Conservation (phyloP, 2,113 vertebrate genomes). For the Silurus meridionalis region DNA sequence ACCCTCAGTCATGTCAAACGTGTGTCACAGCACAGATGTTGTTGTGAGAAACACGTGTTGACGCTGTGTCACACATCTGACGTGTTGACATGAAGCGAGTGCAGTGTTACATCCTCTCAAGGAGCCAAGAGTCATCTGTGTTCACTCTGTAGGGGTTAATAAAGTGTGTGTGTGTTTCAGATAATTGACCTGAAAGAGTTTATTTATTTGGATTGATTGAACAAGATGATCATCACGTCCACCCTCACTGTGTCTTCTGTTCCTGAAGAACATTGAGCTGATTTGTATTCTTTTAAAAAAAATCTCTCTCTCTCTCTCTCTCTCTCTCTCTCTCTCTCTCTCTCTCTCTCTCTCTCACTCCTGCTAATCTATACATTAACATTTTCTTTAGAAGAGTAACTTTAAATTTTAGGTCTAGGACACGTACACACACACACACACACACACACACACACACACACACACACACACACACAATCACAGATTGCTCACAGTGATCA, state of each 20-base stretch:
- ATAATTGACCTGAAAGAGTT: background rate
- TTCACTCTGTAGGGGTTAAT: background rate
- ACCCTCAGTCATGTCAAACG: background rate
- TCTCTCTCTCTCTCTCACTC: background rate
- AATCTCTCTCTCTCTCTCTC: background rate
- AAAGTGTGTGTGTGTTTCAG: background rate
- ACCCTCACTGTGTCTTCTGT: background rate
- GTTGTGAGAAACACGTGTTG: background rate
- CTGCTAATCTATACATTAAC: too few species aligned
- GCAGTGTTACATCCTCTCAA: constrained; percentile 1
- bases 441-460: too few species aligned
- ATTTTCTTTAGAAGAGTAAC: too few species aligned
- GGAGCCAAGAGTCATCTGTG: background rate
- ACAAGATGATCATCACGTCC: background rate
- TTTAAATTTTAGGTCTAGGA: too few species aligned
- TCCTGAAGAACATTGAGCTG: background rate
- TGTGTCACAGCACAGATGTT: background rate
- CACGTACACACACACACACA: too few species aligned
- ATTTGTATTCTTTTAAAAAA: background rate
- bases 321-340: background rate
- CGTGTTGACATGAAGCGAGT: background rate
- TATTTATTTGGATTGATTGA: constrained; percentile 22
- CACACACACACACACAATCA: too few species aligned
- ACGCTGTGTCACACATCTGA: background rate
- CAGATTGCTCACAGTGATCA: too few species aligned